Base-by-base conservation (phyloP, 2,113 vertebrate genomes). In the Psephotus haematonotus region DNA sequence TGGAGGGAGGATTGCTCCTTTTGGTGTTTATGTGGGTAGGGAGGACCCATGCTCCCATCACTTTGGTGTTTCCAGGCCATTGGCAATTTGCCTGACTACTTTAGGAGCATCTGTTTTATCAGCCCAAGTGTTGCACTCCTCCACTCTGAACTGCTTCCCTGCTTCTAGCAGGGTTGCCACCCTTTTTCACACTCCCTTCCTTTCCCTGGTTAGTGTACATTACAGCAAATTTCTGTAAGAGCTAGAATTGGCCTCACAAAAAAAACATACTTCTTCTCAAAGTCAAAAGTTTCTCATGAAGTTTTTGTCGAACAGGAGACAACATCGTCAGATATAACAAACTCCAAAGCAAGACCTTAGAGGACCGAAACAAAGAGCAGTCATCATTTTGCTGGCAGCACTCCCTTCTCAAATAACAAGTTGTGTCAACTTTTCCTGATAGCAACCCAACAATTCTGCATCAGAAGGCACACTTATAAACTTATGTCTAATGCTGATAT, bases 21-120 rank as follows among this genome's bases (percentile, higher is more conserved):
- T 86, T 2, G 6, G 44, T 29, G 17, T 35, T 80, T 86, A 39
- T 37, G 24, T 52, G 59, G 22, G 52, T 15, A 86, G 75, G 37
- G 31, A 90, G 16, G 57, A 10, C 20, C 31, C 0, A 0, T 13
- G 18, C 22, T 65, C 57, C 53, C 0, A 0, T 23, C 35, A 14
- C 57, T 57, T 43, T 12, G 52, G 20, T 6, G 20, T 23, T 93
- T 39, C 75, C 85, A 90, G 63, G 37, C 47, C 75, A 64, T 3
- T 76, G 85, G 50, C 59, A 79, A 35, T 28, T 87, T 82, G 85
- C 57, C 75, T 28, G 35, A 4, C 33, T 89, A 9, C 24, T 64
- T 85, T 19, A 52, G 46, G 27, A 81, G 39, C 47, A 65, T n/a
- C 87, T 72, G 57, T 75, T 91, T 65, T 11, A 55, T 29, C 84